These are phyloP conservation scores for Eupithecia subfuscata DNA, from an alignment of 2,888 invertebrate species.

Conservation along the genomic window DNA sequence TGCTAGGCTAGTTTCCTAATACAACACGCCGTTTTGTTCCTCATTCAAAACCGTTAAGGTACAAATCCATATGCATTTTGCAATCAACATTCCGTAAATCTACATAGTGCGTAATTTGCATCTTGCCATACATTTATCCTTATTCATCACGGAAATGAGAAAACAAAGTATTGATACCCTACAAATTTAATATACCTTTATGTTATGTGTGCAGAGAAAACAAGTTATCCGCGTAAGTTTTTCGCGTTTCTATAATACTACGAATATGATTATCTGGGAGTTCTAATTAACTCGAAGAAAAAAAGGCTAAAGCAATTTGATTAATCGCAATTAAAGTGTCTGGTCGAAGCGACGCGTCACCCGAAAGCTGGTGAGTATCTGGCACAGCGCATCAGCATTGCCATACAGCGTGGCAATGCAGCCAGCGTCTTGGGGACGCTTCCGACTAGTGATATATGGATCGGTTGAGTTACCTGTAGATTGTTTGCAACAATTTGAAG, in stretches of 20 bases:
- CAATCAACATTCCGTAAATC: constrained; percentile 19
- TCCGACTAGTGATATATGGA: too few relatives aligned
- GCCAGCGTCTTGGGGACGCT: too few relatives aligned
- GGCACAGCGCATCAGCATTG: too few relatives aligned
- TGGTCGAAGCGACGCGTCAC: too few relatives aligned
- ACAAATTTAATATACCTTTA: background rate
- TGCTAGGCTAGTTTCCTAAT: background rate
- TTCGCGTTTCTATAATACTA: background rate
- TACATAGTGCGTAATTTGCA: constrained; percentile 12
- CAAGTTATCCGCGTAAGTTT: background rate
- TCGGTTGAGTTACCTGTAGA: too few relatives aligned
- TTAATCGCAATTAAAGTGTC: too few relatives aligned
- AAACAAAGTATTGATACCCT: background rate
- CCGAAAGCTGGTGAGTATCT: too few relatives aligned
- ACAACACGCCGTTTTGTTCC: background rate
- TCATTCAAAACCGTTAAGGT: constrained; percentile 12
- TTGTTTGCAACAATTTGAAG: too few relatives aligned
- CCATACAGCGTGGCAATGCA: too few relatives aligned
- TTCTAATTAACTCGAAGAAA: background rate
- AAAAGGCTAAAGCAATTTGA: background rate
- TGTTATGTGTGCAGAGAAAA: background rate
- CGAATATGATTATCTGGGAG: background rate
- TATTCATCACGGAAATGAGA: background rate
- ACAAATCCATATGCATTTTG: constrained; percentile 1
- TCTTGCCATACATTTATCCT: background rate